A percentile compares a stretch with the other conserved stretches of the same genome.
Evolutionary conservation across 2,113 vertebrate species (phyloP).

Genomic region (Meles meles): DNA sequence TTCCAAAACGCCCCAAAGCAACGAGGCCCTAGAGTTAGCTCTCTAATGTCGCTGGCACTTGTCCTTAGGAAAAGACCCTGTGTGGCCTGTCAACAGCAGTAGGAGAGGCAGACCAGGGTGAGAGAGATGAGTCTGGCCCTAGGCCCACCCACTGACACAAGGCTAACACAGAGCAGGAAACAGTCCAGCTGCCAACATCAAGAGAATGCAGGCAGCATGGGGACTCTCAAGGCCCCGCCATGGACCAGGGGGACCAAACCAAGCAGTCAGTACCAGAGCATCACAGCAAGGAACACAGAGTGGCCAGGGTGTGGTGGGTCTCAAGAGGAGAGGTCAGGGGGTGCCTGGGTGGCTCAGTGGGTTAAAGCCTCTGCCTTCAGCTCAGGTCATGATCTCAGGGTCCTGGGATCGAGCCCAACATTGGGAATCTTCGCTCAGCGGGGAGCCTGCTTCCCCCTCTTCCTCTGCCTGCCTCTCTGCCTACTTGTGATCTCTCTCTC

Average conservation of each 20-base stretch:
- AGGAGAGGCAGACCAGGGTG: background rate
- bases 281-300: background rate
- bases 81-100: background rate
- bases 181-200: background rate
- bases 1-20: background rate
- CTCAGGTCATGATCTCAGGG: too few relatives aligned
- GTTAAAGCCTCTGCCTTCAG: too few relatives aligned
- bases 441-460: too few relatives aligned
- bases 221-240: background rate
- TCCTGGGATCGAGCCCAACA: too few relatives aligned
- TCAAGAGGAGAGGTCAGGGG: background rate
- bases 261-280: background rate
- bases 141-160: background rate
- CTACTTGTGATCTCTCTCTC: too few relatives aligned
- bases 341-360: too few relatives aligned
- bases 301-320: background rate
- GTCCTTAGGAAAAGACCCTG: background rate
- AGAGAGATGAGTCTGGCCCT: background rate
- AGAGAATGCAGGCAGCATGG: background rate
- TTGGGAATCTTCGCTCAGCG: too few relatives aligned
- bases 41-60: background rate
- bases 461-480: too few relatives aligned
- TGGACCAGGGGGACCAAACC: background rate
- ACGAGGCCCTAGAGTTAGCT: background rate
- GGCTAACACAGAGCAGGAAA: background rate